Conservation (phyloP, 2,888 invertebrate genomes). For the Sesia apiformis region DNA sequence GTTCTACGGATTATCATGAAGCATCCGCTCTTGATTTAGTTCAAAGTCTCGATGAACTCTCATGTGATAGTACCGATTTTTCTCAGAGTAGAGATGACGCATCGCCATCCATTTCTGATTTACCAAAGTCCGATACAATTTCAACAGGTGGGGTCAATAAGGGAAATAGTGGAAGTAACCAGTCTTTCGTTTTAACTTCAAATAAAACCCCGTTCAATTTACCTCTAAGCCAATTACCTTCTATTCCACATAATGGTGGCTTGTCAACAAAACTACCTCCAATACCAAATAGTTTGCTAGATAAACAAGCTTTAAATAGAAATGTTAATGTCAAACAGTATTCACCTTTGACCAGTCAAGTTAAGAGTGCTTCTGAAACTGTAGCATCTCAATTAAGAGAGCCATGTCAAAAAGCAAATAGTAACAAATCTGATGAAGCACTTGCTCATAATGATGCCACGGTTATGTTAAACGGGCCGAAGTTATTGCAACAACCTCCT, state of each 20-base stretch:
- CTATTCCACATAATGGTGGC: constrained; percentile 48
- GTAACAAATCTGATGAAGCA: constrained; percentile 14
- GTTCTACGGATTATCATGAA: constrained; percentile 67
- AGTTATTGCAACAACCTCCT: constrained; percentile 28
- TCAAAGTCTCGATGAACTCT: constrained; percentile 54
- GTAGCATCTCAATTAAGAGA: constrained; percentile 3
- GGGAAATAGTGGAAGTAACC: constrained; percentile 12
- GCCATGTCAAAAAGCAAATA: constrained; percentile 9
- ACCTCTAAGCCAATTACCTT: constrained; percentile 45
- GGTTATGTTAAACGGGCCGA: constrained; percentile 17
- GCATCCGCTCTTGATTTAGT: constrained; percentile 61
- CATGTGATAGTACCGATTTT: constrained; percentile 58
- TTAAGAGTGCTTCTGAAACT: not conserved
- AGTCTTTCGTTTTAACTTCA: constrained; percentile 13
- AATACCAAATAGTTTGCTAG: constrained; percentile 20
- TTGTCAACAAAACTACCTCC: constrained; percentile 27
- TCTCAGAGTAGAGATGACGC: constrained; percentile 63
- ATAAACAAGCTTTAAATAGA: constrained; percentile 16
- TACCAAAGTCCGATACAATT: constrained; percentile 17
- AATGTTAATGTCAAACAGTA: constrained; percentile 4
- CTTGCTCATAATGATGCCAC: constrained; percentile 17
- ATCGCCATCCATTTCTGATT: constrained; percentile 32
- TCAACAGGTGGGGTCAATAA: constrained; percentile 16
- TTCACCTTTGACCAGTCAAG: not conserved
- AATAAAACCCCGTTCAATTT: constrained; percentile 29